Evolutionary conservation across 2,888 invertebrate species (phyloP), one percentile per base, ranked within the genome.

Genomic region (Erannis defoliaria): DNA sequence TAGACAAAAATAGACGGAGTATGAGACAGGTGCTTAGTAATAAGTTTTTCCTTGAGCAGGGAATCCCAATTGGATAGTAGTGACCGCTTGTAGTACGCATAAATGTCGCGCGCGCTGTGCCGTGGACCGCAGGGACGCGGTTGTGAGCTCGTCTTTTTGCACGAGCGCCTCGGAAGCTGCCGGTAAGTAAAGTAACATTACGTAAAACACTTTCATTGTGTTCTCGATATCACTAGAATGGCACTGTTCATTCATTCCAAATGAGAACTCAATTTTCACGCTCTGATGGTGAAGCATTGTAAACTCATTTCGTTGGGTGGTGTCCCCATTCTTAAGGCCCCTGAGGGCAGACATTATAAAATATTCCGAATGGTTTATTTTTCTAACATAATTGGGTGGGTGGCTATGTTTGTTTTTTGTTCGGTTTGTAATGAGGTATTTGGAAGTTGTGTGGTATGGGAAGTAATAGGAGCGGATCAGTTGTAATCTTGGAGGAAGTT

Each of bases 131-230:
- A 38, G 56, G 63, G 55, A 50, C 62, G 58, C 55, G 55, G 21
- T 53, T 57, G 63, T 71, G 62, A 66, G 67, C 67, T 72, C 57
- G 65, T 76, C 68, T 73, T 75, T 77, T 77, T 77, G 77, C 80
- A 73, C 69, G 77, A 76, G 56, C 62, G 73, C 29, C 64, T 73
- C 73, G 73, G 75, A 75, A 75, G 68, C 62, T 62, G 71, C 48
- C 68, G 68, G 80, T 74, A 81, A 78, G 74, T 75, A 72, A 81
- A 78, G 74, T 75, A 72, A 58, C 45, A 64, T 88, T 86, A 80
- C 81, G 79, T 77, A 82, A 73, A 85, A 72, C 77, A 83, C 88
- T 88, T 87, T 86, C 88, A 85, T 86, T 86, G 79, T 84, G 73
- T 83, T 82, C 79, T 81, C 77, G 78, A 84, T 86, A 82, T 78